Evolutionary conservation across 1,140 invertebrate species (phyloP).

Genomic region (Ptiloglossa arizonensis): DNA sequence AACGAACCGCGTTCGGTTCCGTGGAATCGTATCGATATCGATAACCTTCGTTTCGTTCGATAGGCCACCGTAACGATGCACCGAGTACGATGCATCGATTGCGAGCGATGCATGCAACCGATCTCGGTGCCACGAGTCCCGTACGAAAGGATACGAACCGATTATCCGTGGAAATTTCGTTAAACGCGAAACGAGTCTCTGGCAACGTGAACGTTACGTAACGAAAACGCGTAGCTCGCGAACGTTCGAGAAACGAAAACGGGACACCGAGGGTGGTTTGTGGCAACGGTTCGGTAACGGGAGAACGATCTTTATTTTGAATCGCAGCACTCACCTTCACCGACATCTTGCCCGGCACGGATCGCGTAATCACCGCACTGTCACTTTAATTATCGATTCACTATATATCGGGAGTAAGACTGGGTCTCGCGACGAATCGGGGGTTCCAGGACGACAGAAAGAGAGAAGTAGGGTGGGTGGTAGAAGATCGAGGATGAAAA

Average conservation of each 20-base stretch:
- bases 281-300: too few relatives aligned
- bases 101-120: background rate
- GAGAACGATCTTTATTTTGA: background rate
- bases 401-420: constrained; percentile 35
- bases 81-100: too few relatives aligned
- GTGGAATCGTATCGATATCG: background rate
- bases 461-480: background rate
- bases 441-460: background rate
- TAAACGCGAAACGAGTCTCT: background rate
- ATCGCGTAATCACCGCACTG: constrained; percentile 65
- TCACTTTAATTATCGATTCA: constrained; percentile 66
- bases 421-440: background rate
- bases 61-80: too few relatives aligned
- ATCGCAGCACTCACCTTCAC: constrained; percentile 74
- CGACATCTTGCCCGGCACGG: constrained; percentile 74
- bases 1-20: too few relatives aligned
- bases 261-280: too few relatives aligned
- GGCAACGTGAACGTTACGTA: constrained; percentile 1
- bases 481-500: background rate
- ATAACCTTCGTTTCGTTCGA: too few relatives aligned
- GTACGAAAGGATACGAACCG: too few relatives aligned
- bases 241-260: too few relatives aligned
- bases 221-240: background rate
- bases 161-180: background rate
- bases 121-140: background rate